Evolutionary conservation across 1,140 invertebrate species (phyloP).

Genomic region (Drosophila oshimai): DNA sequence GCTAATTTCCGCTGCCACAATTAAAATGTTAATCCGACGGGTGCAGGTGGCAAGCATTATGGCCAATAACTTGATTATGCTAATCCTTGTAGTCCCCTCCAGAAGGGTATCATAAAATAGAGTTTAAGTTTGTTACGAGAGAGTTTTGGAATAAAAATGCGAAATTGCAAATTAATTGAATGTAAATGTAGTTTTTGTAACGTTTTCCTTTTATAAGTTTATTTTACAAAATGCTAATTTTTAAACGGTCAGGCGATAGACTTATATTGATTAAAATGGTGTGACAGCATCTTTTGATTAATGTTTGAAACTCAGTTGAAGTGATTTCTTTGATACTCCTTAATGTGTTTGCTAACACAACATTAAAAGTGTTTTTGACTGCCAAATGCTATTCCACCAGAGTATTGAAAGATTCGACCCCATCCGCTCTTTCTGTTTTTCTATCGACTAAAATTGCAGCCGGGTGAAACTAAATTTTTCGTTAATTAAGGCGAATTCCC

Average conservation of each 20-base stretch:
- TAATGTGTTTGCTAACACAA: too few relatives aligned
- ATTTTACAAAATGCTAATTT: too few relatives aligned
- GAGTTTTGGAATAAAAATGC: too few relatives aligned
- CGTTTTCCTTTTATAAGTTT: too few relatives aligned
- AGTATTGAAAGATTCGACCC: neutral
- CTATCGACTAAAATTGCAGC: neutral
- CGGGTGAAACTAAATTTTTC: conserved; percentile 24
- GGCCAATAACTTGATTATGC: conserved; percentile 25
- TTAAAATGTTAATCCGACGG: conserved; percentile 63
- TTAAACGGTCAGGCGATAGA: too few relatives aligned
- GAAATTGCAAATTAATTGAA: too few relatives aligned
- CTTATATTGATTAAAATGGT: too few relatives aligned
- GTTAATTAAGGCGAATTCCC: conserved; percentile 38
- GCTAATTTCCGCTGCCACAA: conserved; percentile 68
- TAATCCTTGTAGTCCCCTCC: conserved; percentile 11
- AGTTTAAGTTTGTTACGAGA: neutral
- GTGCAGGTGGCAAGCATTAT: conserved; percentile 17
- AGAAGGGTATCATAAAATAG: neutral
- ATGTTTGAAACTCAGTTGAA: too few relatives aligned
- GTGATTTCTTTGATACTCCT: too few relatives aligned
- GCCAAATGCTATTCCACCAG: neutral
- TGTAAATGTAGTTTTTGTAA: too few relatives aligned
- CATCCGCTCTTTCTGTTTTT: neutral
- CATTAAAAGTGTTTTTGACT: too few relatives aligned
- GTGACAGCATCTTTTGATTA: too few relatives aligned